Evolutionary conservation across 2,888 invertebrate genomes (phyloP).

Genomic region (Acleris laterana): DNA sequence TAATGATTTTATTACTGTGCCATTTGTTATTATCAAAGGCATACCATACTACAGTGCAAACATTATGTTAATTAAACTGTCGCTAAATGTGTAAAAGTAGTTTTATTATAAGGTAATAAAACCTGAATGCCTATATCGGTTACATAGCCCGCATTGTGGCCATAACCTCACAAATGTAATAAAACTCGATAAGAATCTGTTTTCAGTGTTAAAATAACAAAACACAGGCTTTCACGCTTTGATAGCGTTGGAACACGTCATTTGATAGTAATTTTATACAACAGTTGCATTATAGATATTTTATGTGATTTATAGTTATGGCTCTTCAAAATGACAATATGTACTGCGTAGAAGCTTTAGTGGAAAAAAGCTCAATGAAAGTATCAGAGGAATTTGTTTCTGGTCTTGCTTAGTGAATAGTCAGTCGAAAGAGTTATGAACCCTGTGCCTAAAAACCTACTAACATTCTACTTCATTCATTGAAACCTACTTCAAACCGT

Average conservation of each 20-base stretch:
- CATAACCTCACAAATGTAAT: constrained; percentile 21
- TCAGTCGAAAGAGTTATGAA: too few relatives aligned
- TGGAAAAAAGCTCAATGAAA: too few relatives aligned
- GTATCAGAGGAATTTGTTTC: too few relatives aligned
- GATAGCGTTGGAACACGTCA: constrained; percentile 10
- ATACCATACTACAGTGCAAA: too few relatives aligned
- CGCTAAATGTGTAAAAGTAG: background rate
- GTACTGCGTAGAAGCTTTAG: too few relatives aligned
- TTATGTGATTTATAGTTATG: background rate
- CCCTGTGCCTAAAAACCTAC: too few relatives aligned
- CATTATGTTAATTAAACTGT: too few relatives aligned
- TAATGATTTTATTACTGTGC: too few relatives aligned
- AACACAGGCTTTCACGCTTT: constrained; percentile 8
- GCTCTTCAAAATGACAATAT: background rate
- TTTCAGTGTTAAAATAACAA: constrained; percentile 25
- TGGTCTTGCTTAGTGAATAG: too few relatives aligned
- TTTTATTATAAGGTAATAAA: background rate
- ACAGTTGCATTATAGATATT: background rate
- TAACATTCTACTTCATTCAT: too few relatives aligned
- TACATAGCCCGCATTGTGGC: constrained; percentile 8
- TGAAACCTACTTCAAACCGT: too few relatives aligned
- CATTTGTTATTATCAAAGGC: too few relatives aligned
- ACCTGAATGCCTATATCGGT: background rate
- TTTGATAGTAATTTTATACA: background rate
- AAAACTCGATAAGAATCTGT: constrained; percentile 25